Conservation (phyloP, 2,797 vertebrate species). For the Hydrolagus colliei region DNA sequence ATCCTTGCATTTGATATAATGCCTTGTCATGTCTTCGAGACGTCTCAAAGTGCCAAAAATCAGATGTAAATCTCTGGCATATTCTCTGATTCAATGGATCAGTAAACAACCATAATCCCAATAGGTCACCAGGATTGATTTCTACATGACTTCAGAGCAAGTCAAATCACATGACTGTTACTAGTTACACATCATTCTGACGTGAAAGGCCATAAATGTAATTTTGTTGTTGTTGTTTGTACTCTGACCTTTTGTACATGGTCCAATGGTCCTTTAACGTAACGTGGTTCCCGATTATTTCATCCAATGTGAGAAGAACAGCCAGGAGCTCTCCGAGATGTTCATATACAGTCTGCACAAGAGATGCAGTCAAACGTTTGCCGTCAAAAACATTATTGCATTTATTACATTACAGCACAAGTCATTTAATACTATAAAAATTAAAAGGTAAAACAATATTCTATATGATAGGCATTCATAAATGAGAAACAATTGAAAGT, state of each 20-base stretch:
- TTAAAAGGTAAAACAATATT: neutral
- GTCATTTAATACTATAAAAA: neutral
- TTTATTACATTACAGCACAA: neutral
- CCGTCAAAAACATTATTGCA: neutral
- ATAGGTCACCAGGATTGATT: no score
- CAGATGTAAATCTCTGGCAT: neutral
- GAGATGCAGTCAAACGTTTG: neutral
- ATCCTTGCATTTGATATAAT: no score
- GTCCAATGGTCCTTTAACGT: constrained; percentile 95
- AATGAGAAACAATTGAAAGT: neutral
- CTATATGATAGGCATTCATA: no score
- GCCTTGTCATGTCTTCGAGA: neutral
- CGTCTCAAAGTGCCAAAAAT: neutral
- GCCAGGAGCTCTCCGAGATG: constrained; percentile 87
- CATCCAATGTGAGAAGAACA: constrained; percentile 86
- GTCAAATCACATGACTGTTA: neutral
- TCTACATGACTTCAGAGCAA: neutral
- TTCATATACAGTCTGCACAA: constrained; percentile 79
- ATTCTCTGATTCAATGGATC: no score
- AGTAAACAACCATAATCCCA: neutral
- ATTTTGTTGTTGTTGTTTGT: neutral
- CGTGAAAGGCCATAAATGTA: no score
- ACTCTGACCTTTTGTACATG: constrained; percentile 91
- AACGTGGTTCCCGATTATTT: constrained; percentile 88
- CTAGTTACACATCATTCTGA: neutral